phyloP scores from a whole-genome alignment of 2,888 invertebrate species.

The Nemotelus nigrinus region DNA sequence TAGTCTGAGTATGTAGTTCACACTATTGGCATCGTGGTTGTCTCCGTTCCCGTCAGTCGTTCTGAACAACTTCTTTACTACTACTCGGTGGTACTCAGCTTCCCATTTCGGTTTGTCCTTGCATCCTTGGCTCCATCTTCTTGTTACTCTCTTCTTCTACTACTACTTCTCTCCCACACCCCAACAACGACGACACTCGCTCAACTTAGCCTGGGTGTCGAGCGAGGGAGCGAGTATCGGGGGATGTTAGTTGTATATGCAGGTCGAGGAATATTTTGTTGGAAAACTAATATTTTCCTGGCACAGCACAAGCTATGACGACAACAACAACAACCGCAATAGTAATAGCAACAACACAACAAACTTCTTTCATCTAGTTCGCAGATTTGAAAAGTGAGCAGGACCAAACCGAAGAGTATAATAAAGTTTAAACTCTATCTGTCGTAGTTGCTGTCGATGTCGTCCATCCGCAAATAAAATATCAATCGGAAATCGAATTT shows the following conservation, averaged over 20 bases:
- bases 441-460: not conserved
- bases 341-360: not conserved
- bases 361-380: conserved; percentile 5
- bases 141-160: too few relatives aligned
- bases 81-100: conserved; percentile 11
- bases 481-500: conserved; percentile 16
- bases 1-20: not conserved
- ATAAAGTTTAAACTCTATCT: conserved; percentile 7
- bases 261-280: not conserved
- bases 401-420: conserved; percentile 2
- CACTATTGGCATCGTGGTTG: not conserved
- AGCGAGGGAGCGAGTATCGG: too few relatives aligned
- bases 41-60: not conserved
- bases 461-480: conserved; percentile 12
- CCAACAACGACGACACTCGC: too few relatives aligned
- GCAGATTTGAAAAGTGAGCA: conserved; percentile 9
- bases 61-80: conserved; percentile 25
- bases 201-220: too few relatives aligned
- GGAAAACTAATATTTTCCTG: conserved; percentile 26
- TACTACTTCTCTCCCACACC: too few relatives aligned
- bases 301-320: not conserved
- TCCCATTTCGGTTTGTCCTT: conserved; percentile 13
- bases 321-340: too few relatives aligned
- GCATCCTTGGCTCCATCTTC: not conserved
- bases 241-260: too few relatives aligned